Percentiles rank a stretch among this genome's conserved stretches.
phyloP scores from a whole-genome alignment of 2,888 invertebrate species.

The Stenichneumon culpator region DNA sequence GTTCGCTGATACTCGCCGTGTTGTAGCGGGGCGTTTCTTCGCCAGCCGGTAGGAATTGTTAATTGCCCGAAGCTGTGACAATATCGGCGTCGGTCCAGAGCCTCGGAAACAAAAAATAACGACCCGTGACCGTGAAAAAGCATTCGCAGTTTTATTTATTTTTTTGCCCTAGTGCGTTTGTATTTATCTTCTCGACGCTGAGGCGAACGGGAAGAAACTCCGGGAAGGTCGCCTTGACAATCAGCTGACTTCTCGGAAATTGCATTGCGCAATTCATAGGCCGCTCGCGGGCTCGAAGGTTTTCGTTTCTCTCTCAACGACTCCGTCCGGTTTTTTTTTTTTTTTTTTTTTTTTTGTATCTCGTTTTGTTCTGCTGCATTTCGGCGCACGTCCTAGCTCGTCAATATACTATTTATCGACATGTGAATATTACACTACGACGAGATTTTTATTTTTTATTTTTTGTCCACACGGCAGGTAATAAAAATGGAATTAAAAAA shows the following conservation, averaged over 20 bases:
- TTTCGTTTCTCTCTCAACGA: conserved; percentile 14
- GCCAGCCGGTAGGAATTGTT: not conserved
- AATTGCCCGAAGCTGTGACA: conserved; percentile 2
- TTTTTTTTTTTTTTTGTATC: not conserved
- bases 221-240: conserved; percentile 47
- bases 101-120: not conserved
- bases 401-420: too few relatives aligned
- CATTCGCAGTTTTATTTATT: not conserved
- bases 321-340: conserved; percentile 7
- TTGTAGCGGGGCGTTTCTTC: not conserved
- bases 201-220: conserved; percentile 12
- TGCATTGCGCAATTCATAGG: conserved; percentile 45
- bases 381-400: too few relatives aligned
- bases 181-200: conserved; percentile 13
- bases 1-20: too few relatives aligned
- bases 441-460: not conserved
- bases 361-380: too few relatives aligned
- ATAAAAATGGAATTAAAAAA: too few relatives aligned
- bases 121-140: conserved; percentile 34
- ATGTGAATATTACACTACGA: not conserved
- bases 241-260: conserved; percentile 31
- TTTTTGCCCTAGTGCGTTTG: not conserved
- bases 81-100: conserved; percentile 2
- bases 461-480: too few relatives aligned
- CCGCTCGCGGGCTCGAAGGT: conserved; percentile 28